Evolutionary conservation across 1,140 invertebrate species (phyloP), one percentile per base, ranked within the genome.

Genomic region (Drosophila asahinai): DNA sequence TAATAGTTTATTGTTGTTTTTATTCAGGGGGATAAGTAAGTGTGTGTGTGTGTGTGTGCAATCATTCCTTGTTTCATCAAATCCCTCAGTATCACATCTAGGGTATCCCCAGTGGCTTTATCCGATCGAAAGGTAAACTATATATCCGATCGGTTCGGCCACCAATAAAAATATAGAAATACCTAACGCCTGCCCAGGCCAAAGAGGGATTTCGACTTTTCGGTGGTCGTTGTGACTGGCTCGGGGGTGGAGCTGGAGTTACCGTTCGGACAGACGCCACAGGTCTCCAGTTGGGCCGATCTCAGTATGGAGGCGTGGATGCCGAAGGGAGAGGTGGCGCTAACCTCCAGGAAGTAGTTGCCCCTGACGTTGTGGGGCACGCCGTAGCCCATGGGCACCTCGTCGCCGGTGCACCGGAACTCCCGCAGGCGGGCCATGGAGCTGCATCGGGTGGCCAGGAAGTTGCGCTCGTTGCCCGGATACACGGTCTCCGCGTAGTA

Each of bases 401-500:
- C 25, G 11, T 55, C 27, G 22, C 91, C 77, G 1, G 63, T 9
- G 42, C 92, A 93, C 9, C 74, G 74, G 30, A 62, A 57, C 0
- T 82, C 62, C 4, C 86, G 82, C 30, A 92, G 54, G 2, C 57
- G 45, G 1, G 40, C 22, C 43, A 93, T 19, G 5, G 92, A 92
- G 22, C 54, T 84, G 68, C 92, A 93, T 14, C 84, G 91, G 0
- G 59, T 61, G 30, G 49, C 80, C 60, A 86, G n/a, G 49, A 93
- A 93, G 54, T 91, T 92, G 9, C 58, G 45, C 47, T 93, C 92
- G 45, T 92, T 92, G 7, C 91, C 91, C 0, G 91, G 91, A 64
- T 77, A 92, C n/a, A 96, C 93, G 5, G 95, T 94, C 91, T 95
- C 94, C 0, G 93, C 95, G 62, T 94, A 96, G 43, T 95, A 94